Conservation (phyloP, 2,888 invertebrate genomes). For the Abscondita cerata region DNA sequence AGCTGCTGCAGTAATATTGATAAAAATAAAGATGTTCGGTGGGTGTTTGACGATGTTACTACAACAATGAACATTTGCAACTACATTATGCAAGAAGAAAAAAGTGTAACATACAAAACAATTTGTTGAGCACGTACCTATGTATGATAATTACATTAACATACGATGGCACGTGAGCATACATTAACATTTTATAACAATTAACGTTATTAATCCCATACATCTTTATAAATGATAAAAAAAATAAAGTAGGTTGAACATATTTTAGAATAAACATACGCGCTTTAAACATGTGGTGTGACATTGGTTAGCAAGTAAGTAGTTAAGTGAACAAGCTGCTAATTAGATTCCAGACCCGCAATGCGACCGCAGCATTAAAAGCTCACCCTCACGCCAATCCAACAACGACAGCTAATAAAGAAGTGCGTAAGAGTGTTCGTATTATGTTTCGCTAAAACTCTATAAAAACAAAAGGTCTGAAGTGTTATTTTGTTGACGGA, state of each 20-base stretch:
- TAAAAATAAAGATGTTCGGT: too few species aligned
- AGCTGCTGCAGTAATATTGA: too few species aligned
- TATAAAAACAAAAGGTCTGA: conserved; percentile 1
- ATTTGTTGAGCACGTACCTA: conserved; percentile 9
- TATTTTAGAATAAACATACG: conserved; percentile 34
- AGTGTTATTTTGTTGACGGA: neutral
- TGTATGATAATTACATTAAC: conserved; percentile 15
- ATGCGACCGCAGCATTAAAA: conserved; percentile 51
- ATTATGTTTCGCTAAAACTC: conserved; percentile 14
- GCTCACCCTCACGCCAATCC: conserved; percentile 42
- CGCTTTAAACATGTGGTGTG: conserved; percentile 36
- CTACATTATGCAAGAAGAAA: neutral
- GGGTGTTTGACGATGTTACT: too few species aligned
- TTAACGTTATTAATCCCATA: conserved; percentile 13
- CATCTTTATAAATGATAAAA: conserved; percentile 5
- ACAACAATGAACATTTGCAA: too few species aligned
- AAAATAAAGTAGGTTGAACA: conserved; percentile 8
- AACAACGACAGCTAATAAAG: conserved; percentile 41
- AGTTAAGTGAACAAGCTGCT: conserved; percentile 50
- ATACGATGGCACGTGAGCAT: conserved; percentile 12
- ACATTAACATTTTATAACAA: conserved; percentile 18
- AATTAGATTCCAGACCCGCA: conserved; percentile 50
- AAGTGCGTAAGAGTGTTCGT: conserved; percentile 32
- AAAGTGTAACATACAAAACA: conserved; percentile 3
- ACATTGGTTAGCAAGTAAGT: conserved; percentile 43